Evolutionary conservation across 2,888 invertebrate genomes (phyloP), one percentile per base, ranked within the genome.

Genomic region (Aelia acuminata): DNA sequence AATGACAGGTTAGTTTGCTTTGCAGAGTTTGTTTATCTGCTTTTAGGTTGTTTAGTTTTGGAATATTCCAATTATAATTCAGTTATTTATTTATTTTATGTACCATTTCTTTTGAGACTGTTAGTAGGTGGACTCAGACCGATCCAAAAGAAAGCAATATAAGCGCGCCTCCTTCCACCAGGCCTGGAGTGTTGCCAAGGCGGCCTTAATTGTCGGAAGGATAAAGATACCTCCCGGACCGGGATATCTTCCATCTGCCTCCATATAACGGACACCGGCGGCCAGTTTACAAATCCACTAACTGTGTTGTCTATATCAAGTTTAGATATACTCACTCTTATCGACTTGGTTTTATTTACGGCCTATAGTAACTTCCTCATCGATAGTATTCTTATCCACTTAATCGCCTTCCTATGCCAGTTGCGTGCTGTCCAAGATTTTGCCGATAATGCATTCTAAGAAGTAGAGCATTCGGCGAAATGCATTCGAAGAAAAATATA

Each of bases 211-310:
- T 70, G 63, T 70, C 63, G 63, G 63, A 26, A 26, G 63, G 63
- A 70, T 70, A 70, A 70, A 70, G 63, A 70, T 70, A 70, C 35
- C 63, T 70, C 35, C 63, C 20, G 31, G 35, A 7, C 13, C 63
- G 18, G 35, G 63, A 70, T 70, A 70, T 70, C 63, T 70, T 31
- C 31, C 63, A 70, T 70, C 63, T 70, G 63, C 63, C 35, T 35
- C 7, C 35, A 5, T 70, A 35, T 70, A 70, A 70, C 0, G 31
- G 63, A 70, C 20, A 70, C 7, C 63, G 13, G 31, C 31, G 7
- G 35, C 5, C 63, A 31, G 63, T 70, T 70, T 70, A 70, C 63
- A 70, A 70, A 70, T 70, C 63, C 18, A 4, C 63, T 35, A 70
- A 70, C 63, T 70, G 63, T 35, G 31, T 15, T 7, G 31, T 70